Conservation (phyloP, 1,140 invertebrate genomes). For the Pogonognathellus flavescens region DNA sequence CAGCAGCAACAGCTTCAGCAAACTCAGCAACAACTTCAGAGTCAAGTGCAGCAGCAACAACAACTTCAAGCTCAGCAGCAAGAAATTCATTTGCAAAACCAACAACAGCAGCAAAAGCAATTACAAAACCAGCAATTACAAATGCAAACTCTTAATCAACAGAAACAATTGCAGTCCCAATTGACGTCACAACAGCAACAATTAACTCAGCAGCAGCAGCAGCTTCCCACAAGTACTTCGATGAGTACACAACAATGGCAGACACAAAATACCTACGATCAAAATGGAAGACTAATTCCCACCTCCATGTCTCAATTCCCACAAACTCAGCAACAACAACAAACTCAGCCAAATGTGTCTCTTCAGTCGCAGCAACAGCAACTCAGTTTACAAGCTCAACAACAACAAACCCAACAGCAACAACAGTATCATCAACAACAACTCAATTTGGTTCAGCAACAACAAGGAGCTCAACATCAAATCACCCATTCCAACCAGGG, state of each 20-base stretch:
- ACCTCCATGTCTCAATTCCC: slow-evolving; percentile 48
- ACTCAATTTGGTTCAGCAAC: slow-evolving; percentile 68
- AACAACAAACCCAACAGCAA: slow-evolving; percentile 64
- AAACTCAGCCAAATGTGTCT: slow-evolving; percentile 8
- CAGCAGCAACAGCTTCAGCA: slow-evolving; percentile 63
- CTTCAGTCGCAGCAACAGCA: slow-evolving; percentile 53
- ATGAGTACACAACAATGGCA: slow-evolving; percentile 14
- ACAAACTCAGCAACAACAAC: slow-evolving; percentile 58
- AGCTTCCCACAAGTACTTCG: slow-evolving; percentile 33
- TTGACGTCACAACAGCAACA: slow-evolving; percentile 62
- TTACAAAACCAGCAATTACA: slow-evolving; percentile 64
- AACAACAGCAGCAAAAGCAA: slow-evolving; percentile 66
- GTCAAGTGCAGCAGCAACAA: slow-evolving; percentile 17
- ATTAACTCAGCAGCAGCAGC: slow-evolving; percentile 61
- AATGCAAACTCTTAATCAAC: slow-evolving; percentile 17
- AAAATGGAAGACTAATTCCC: slow-evolving; percentile 1
- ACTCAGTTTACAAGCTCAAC: slow-evolving; percentile 8
- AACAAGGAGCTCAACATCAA: slow-evolving; percentile 54
- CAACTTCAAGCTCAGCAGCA: slow-evolving; percentile 57
- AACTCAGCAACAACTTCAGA: slow-evolving; percentile 59
- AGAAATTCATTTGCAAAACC: slow-evolving; percentile 60
- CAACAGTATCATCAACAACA: slow-evolving; percentile 67
- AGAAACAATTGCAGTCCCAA: slow-evolving; percentile 55
- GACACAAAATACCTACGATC: slow-evolving; percentile 41
- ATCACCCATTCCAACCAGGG: slow-evolving; percentile 62